Evolutionary conservation across 1,140 invertebrate species (phyloP).

Genomic region (Zaprionus ornatus): DNA sequence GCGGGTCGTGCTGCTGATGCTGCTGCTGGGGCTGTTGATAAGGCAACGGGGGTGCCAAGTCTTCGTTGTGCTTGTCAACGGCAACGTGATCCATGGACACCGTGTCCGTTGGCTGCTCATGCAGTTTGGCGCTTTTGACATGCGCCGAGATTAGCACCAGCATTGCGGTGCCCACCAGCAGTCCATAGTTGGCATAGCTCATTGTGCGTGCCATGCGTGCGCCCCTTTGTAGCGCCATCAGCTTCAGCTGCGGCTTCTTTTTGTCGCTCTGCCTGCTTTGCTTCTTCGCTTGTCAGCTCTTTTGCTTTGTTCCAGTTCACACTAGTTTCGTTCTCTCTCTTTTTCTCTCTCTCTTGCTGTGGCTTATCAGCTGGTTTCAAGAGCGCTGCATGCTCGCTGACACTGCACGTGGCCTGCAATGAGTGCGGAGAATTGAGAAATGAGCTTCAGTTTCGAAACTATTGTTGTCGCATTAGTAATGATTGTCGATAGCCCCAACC

Average conservation of each 20-base stretch:
- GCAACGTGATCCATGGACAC: slow-evolving; percentile 36
- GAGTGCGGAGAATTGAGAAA: slow-evolving; percentile 28
- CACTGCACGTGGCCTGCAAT: slow-evolving; percentile 63
- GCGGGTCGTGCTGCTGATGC: slow-evolving; percentile 18
- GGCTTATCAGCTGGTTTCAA: slow-evolving; percentile 47
- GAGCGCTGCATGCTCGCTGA: slow-evolving; percentile 51
- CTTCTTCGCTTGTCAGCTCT: slow-evolving; percentile 30
- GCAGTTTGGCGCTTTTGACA: slow-evolving; percentile 69
- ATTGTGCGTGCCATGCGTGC: slow-evolving; percentile 12
- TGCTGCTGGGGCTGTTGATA: slow-evolving; percentile 16
- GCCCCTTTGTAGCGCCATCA: slow-evolving; percentile 43
- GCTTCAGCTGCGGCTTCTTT: slow-evolving; percentile 14
- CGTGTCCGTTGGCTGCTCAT: slow-evolving; percentile 31
- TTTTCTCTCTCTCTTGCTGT: slow-evolving; percentile 11
- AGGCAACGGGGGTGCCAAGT: slow-evolving; percentile 15
- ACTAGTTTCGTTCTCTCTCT: slow-evolving; percentile 4
- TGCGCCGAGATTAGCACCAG: slow-evolving; percentile 73
- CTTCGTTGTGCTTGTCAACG: slow-evolving; percentile 17
- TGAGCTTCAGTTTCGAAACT: slow-evolving; percentile 4
- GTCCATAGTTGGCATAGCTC: slow-evolving; percentile 67
- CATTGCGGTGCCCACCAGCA: slow-evolving; percentile 62
- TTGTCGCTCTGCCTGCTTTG: slow-evolving; percentile 2
- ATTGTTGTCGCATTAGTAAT: slow-evolving; percentile 12
- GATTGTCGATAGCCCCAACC: background rate
- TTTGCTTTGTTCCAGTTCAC: slow-evolving; percentile 9